phyloP scores from a whole-genome alignment of 2,797 vertebrate genomes.

The Sandelia bainsii region DNA sequence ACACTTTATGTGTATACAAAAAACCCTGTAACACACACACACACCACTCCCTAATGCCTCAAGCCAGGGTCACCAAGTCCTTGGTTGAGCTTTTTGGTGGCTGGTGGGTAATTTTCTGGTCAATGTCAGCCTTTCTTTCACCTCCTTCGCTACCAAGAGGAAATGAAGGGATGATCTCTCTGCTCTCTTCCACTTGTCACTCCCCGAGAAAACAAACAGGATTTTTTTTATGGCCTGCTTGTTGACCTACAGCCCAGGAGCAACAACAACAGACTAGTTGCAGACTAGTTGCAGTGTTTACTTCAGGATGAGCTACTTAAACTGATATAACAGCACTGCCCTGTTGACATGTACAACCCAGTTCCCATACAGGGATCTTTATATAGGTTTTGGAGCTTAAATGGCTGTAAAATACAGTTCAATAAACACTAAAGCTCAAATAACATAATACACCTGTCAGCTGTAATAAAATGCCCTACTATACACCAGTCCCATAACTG shows the following conservation, averaged over 20 bases:
- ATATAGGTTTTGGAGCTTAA: slow-evolving; percentile 13
- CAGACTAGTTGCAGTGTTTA: slow-evolving; percentile 55
- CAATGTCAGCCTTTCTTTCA: slow-evolving; percentile 64
- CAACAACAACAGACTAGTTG: slow-evolving; percentile 53
- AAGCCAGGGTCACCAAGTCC: slow-evolving; percentile 46
- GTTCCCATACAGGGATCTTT: slow-evolving; percentile 21
- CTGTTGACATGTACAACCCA: slow-evolving; percentile 18
- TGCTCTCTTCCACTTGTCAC: slow-evolving; percentile 58
- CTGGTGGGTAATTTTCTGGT: slow-evolving; percentile 65
- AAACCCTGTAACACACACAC: slow-evolving; percentile 23
- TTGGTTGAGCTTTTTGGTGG: slow-evolving; percentile 34
- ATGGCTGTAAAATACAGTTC: slow-evolving; percentile 4
- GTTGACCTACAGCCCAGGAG: slow-evolving; percentile 65
- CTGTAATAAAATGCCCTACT: slow-evolving; percentile 3
- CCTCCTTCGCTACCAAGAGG: slow-evolving; percentile 67
- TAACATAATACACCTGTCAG: slow-evolving; percentile 31
- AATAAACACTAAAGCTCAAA: slow-evolving; percentile 16
- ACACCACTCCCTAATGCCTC: slow-evolving; percentile 27
- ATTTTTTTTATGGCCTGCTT: slow-evolving; percentile 68
- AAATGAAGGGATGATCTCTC: slow-evolving; percentile 80
- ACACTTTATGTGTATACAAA: slow-evolving; percentile 18
- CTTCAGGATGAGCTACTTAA: slow-evolving; percentile 59
- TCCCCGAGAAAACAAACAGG: slow-evolving; percentile 70
- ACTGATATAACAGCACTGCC: slow-evolving; percentile 37
- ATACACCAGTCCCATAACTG: neutral